These are phyloP conservation scores for Scolanthus callimorphus DNA, from an alignment of 92 coral and sea anemone species.

Conservation along the genomic window DNA sequence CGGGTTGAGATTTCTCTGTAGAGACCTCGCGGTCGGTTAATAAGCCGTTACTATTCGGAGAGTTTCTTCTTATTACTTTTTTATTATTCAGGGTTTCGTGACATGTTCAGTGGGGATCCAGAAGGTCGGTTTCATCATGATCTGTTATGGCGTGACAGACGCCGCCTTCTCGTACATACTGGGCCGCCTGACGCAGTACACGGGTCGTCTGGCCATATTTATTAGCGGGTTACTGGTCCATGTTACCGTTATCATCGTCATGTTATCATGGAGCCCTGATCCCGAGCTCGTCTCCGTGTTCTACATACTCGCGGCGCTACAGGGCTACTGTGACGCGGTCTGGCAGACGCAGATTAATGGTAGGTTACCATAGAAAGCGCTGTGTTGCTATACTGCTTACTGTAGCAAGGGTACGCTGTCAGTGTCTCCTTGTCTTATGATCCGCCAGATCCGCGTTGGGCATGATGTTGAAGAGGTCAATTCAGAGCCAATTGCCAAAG, in stretches of 20 bases:
- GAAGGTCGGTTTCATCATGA: slow-evolving; percentile 73
- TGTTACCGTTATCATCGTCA: slow-evolving; percentile 37
- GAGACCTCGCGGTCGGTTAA: too few species aligned
- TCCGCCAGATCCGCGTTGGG: too few species aligned
- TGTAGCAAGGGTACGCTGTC: too few species aligned
- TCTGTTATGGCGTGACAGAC: slow-evolving; percentile 74
- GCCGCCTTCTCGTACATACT: slow-evolving; percentile 62
- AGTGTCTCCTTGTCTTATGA: too few species aligned
- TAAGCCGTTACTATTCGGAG: too few species aligned
- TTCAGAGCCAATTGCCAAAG: too few species aligned
- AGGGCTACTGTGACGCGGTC: slow-evolving; percentile 73
- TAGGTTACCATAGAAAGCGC: too few species aligned
- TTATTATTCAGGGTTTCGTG: slow-evolving; percentile 72
- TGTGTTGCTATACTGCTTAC: too few species aligned
- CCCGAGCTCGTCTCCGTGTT: slow-evolving; percentile 49
- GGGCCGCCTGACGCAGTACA: slow-evolving; percentile 64
- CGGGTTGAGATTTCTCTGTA: too few species aligned
- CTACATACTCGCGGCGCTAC: slow-evolving; percentile 57
- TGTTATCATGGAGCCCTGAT: slow-evolving; percentile 56
- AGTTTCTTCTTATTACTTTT: too few species aligned
- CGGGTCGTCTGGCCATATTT: slow-evolving; percentile 59
- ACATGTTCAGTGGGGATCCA: slow-evolving; percentile 70
- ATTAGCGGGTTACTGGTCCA: slow-evolving; percentile 62
- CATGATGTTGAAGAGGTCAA: too few species aligned
- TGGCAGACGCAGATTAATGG: slow-evolving; percentile 87